phyloP scores from a whole-genome alignment of 2,797 vertebrate genomes.

The Ctenochaetus hawaiiensis region DNA sequence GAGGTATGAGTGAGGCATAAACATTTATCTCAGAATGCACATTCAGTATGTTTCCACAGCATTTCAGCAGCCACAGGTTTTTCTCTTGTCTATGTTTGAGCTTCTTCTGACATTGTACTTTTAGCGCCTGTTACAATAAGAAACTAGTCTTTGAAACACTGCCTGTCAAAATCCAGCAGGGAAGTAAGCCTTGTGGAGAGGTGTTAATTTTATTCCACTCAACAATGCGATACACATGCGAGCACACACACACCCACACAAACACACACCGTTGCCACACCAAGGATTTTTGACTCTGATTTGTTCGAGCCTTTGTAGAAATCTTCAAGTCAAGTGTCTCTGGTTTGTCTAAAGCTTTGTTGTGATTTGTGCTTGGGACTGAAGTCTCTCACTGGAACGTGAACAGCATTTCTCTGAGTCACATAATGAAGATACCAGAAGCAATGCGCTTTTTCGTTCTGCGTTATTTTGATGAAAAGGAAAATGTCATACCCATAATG shows the following conservation, averaged over 20 bases:
- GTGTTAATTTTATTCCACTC: slow-evolving; percentile 55
- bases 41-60: slow-evolving; percentile 19
- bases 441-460: slow-evolving; percentile 16
- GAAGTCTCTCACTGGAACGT: slow-evolving; percentile 33
- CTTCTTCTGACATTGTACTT: slow-evolving; percentile 39
- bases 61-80: slow-evolving; percentile 53
- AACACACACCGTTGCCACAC: not conserved
- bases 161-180: slow-evolving; percentile 43
- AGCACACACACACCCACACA: slow-evolving; percentile 8
- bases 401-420: slow-evolving; percentile 37
- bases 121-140: slow-evolving; percentile 25
- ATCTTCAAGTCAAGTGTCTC: slow-evolving; percentile 35
- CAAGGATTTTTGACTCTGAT: slow-evolving; percentile 34
- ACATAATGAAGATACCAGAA: slow-evolving; percentile 42
- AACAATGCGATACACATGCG: slow-evolving; percentile 8
- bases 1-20: not conserved
- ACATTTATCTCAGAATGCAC: not conserved
- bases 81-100: slow-evolving; percentile 40
- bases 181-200: slow-evolving; percentile 37
- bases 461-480: slow-evolving; percentile 49
- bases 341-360: slow-evolving; percentile 42
- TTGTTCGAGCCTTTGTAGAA: slow-evolving; percentile 32
- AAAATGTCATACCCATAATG: slow-evolving; percentile 44
- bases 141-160: slow-evolving; percentile 32
- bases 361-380: slow-evolving; percentile 14